Conservation (phyloP, 2,797 vertebrate genomes). For the Spatula clypeata region DNA sequence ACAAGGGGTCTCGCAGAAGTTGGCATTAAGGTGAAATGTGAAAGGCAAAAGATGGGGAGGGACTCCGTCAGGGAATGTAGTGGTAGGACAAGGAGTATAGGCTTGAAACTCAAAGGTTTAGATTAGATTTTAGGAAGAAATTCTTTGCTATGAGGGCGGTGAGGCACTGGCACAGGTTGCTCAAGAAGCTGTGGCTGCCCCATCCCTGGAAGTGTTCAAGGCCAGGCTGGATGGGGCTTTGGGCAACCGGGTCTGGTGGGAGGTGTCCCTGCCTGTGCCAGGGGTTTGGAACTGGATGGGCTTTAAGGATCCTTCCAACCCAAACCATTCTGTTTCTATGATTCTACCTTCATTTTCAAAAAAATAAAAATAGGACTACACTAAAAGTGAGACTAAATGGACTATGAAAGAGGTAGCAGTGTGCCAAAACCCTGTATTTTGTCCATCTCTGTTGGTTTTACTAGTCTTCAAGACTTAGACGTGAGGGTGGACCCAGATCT, state of each 20-base stretch:
- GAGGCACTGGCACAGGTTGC: neutral
- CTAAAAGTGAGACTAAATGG: neutral
- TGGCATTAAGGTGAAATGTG: neutral
- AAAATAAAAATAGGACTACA: neutral
- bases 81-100: no score
- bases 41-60: no score
- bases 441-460: neutral
- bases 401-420: neutral
- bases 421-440: accelerated
- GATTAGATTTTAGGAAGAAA: no score
- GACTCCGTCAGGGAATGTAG: no score
- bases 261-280: neutral
- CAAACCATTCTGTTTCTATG: no score
- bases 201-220: neutral
- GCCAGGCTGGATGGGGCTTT: neutral
- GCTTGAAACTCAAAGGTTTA: no score
- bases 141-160: no score
- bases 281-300: neutral
- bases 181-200: neutral
- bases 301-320: neutral
- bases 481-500: neutral
- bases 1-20: neutral
- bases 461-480: neutral
- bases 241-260: neutral
- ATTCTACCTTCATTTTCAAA: neutral